Base-by-base conservation (phyloP, 1,140 invertebrate species). In the Lasioglossum albipes region DNA sequence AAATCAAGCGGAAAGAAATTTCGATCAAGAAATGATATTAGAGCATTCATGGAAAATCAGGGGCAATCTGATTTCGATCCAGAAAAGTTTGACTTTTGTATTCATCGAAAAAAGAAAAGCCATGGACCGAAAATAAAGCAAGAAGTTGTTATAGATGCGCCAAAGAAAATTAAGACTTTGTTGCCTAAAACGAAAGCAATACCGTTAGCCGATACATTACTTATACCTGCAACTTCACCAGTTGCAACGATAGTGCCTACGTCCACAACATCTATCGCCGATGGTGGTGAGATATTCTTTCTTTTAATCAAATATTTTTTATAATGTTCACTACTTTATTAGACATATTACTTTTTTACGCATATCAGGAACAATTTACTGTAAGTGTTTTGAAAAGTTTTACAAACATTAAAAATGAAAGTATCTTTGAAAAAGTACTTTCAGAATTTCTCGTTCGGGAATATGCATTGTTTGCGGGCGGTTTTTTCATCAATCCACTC, bases 41-140 rank as follows among this genome's bases (percentile, higher is more conserved):
- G 88, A 76, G 77, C 86, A 7, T 94, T 93, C 61, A 89, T 93
- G 75, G 92, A 92, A 75, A 89, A 90, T 54, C 88, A 91, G n/a
- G 91, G 91, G 0, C 86, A 90, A 13, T 82, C 79, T 9, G 91
- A 90, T 49, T 94, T 93, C 41, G 89, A 92, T 57, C 88, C 91
- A 0, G 93, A 94, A 16, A 91, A 89, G 75, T 94, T 94, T 84
- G 94, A 94, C 84, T 94, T 93, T 78, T 93, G 92, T 59, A 91
- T 93, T 83, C 92, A 93, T 79, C 89, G 92, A 0, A 92, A 91
- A 22, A 92, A 91, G 72, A 90, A 70, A 74, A 88, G 68, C 31
- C 75, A 73, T 42, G 66, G 12, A 1, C 75, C 75, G n/a, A 90
- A 80, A n/a, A 54, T 73, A n/a, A 89, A 89, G 70, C 78, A 84